Evolutionary conservation across 2,888 invertebrate genomes (phyloP), one percentile per base, ranked within the genome.

Genomic region (Xanthorhoe spadicearia): DNA sequence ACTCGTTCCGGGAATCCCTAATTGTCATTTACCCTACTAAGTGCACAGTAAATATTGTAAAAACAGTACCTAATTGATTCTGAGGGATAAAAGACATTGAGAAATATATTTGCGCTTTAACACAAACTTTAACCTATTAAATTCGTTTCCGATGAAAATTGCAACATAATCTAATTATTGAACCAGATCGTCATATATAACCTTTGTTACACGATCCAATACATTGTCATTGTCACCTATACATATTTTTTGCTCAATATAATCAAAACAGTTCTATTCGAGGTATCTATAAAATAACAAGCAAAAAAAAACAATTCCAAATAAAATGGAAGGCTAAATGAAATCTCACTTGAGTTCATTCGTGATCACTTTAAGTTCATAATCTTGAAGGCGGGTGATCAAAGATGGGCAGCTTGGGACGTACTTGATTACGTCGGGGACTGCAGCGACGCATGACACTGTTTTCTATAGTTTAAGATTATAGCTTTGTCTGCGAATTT

Each of bases 351-450:
- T 58, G 23, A 62, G 13, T 13, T 68, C 63, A 71, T 66, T 62
- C 50, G 62, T 35, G 54, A 70, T 68, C 55, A 35, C 32, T 58
- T 51, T 63, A 68, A 71, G 46, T 68, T 48, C 49, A 62, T 68
- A 61, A 69, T 61, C 66, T 68, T 67, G 56, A 66, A 64, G 64
- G 75, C 71, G 76, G 73, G 63, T 78, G 82, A 83, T 86, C 80
- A 83, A 79, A 83, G 80, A 72, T 77, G 80, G 82, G 76, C 83
- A 84, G 81, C 85, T 59, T 80, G 89, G 89, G 89, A 87, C 81
- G 77, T 70, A 66, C 79, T 74, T 89, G 88, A 92, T 91, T 90
- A 89, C 88, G 80, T 90, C 81, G 76, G 91, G 89, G 91, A 90
- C 89, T 84, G 83, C 83, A 83, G 72, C 81, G 82, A 78, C 80